These are phyloP conservation scores for Aphodius granarius DNA, from an alignment of 2,888 invertebrate species.

Conservation along the genomic window DNA sequence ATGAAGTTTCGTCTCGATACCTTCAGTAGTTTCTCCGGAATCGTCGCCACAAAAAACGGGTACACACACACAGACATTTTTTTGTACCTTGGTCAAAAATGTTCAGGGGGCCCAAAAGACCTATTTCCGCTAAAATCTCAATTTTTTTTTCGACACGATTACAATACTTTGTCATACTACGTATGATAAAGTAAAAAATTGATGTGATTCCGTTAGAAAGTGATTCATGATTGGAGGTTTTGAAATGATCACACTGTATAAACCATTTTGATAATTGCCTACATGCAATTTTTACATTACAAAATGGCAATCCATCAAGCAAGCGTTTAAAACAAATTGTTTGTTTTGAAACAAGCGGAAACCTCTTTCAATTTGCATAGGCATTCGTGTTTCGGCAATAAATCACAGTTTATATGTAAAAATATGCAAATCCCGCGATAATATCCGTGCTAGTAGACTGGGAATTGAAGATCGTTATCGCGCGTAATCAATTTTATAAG, in stretches of 20 bases:
- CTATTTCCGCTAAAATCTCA: no score
- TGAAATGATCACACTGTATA: not conserved
- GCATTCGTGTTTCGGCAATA: slow-evolving; percentile 6
- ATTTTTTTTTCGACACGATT: no score
- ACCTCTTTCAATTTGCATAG: slow-evolving; percentile 7
- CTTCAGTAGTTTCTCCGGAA: no score
- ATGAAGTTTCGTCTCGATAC: no score
- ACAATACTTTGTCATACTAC: no score
- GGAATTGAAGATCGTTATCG: slow-evolving; percentile 8
- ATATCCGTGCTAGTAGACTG: slow-evolving; percentile 1
- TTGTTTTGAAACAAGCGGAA: slow-evolving; percentile 9
- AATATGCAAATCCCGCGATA: slow-evolving; percentile 12
- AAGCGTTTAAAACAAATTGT: not conserved
- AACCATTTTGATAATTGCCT: not conserved
- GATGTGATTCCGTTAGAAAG: no score
- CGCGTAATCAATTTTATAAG: slow-evolving; percentile 11
- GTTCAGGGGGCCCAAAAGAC: no score
- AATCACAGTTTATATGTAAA: slow-evolving; percentile 13
- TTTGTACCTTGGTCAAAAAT: no score
- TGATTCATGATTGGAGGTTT: no score
- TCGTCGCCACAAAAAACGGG: no score
- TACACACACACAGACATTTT: no score
- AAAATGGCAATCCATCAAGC: not conserved
- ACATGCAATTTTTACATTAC: not conserved
- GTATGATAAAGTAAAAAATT: no score